A percentile compares a stretch with the other conserved stretches of the same genome.
Evolutionary conservation across 2,888 invertebrate genomes (phyloP).

Genomic region (Torymus aiolomorphi): DNA sequence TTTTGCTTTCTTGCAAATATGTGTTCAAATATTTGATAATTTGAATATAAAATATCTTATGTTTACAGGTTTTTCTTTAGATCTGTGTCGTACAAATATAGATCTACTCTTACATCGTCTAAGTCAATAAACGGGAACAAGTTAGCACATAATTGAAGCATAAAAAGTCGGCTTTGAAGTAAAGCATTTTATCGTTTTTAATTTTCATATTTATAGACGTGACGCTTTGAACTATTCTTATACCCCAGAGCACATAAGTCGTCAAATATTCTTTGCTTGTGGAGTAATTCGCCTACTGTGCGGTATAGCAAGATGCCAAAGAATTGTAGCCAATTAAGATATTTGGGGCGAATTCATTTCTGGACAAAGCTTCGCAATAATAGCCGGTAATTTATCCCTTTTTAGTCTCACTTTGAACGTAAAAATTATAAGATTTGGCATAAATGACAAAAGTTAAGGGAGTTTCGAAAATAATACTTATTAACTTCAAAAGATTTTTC

Average conservation of each 20-base stretch:
- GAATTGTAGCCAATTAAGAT: constrained; percentile 56
- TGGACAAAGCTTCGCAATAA: constrained; percentile 22
- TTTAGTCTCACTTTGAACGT: background rate
- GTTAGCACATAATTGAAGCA: background rate
- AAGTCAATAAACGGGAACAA: background rate
- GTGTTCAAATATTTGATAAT: too few species aligned
- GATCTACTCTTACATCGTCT: background rate
- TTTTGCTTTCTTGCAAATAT: too few species aligned
- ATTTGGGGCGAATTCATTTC: constrained; percentile 57
- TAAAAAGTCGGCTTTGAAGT: too few species aligned
- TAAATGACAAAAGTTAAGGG: too few species aligned
- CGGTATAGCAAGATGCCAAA: constrained; percentile 44
- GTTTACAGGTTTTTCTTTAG: too few species aligned
- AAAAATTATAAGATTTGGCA: background rate
- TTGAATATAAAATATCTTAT: too few species aligned
- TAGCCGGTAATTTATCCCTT: background rate
- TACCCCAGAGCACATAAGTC: background rate
- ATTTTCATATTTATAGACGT: constrained; percentile 23
- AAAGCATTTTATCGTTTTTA: constrained; percentile 5
- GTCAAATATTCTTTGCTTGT: constrained; percentile 31
- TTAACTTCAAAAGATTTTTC: too few species aligned
- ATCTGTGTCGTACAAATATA: too few species aligned
- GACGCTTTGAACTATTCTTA: constrained; percentile 23
- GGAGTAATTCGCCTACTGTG: constrained; percentile 25
- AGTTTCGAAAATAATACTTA: too few species aligned